A percentile compares a stretch with the other conserved stretches of the same genome.
Evolutionary conservation across 2,797 vertebrate genomes (phyloP).

Genomic region (Falco columbarius): DNA sequence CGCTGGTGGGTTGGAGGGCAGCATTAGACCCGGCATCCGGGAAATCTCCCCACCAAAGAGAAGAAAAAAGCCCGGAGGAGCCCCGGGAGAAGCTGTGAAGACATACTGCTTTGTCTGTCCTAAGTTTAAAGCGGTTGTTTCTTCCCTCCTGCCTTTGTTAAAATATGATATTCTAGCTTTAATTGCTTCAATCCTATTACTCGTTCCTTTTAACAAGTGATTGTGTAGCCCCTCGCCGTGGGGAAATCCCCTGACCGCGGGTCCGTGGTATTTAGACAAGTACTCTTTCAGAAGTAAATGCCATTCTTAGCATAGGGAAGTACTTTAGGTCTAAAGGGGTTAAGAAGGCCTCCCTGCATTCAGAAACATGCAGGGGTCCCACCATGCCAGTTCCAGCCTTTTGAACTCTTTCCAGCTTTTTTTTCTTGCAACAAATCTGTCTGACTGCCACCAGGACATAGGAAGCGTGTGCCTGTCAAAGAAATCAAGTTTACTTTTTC

Average conservation of each 20-base stretch:
- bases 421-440: slow-evolving; percentile 85
- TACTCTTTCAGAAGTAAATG: slow-evolving; percentile 76
- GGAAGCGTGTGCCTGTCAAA: slow-evolving; percentile 83
- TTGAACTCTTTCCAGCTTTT: slow-evolving; percentile 85
- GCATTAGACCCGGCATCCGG: neutral
- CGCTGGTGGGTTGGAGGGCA: slow-evolving; percentile 28
- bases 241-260: slow-evolving; percentile 71
- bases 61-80: neutral
- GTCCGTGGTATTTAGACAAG: slow-evolving; percentile 76
- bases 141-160: slow-evolving; percentile 1
- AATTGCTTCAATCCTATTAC: slow-evolving; percentile 74
- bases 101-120: neutral
- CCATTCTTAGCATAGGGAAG: slow-evolving; percentile 80
- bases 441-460: slow-evolving; percentile 84
- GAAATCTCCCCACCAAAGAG: slow-evolving; percentile 23
- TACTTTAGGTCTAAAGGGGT: slow-evolving; percentile 85
- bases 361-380: slow-evolving; percentile 93
- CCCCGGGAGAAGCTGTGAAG: neutral
- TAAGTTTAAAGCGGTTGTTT: slow-evolving; percentile 47
- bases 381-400: slow-evolving; percentile 87
- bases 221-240: slow-evolving; percentile 75
- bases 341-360: slow-evolving; percentile 88
- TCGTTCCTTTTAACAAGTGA: slow-evolving; percentile 71
- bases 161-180: slow-evolving; percentile 66
- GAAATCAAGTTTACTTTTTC: slow-evolving; percentile 81